Conservation (phyloP, 1,140 invertebrate genomes). For the Drosophila mayri region DNA sequence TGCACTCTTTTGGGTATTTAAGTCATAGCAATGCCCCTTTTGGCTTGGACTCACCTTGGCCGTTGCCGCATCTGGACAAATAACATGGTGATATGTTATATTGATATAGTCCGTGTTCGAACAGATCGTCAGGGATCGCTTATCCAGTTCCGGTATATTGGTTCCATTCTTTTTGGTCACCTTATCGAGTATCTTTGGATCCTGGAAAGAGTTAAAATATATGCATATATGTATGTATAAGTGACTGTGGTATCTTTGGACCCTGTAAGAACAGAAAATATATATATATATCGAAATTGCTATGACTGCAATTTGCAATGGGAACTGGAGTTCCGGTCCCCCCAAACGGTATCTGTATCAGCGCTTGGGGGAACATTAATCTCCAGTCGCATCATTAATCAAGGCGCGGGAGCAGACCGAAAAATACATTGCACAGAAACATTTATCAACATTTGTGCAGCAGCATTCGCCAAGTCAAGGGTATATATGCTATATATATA, state of each 20-base stretch:
- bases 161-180: constrained; percentile 91
- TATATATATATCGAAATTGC: constrained; percentile 1
- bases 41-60: constrained; percentile 90
- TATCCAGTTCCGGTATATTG: constrained; percentile 91
- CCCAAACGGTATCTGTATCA: constrained; percentile 11
- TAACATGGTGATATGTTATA: constrained; percentile 98
- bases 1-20: neutral
- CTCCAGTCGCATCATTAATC: constrained; percentile 75
- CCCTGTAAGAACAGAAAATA: constrained; percentile 88
- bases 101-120: constrained; percentile 99
- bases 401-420: constrained; percentile 29
- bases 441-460: constrained; percentile 80
- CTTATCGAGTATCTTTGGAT: constrained; percentile 93
- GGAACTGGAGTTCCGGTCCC: neutral
- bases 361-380: constrained; percentile 66
- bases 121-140: constrained; percentile 98
- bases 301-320: constrained; percentile 59
- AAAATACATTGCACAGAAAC: constrained; percentile 27
- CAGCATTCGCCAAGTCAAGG: constrained; percentile 33
- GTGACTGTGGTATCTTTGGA: constrained; percentile 92
- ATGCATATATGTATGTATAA: too few species aligned
- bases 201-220: too few species aligned
- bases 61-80: constrained; percentile 95
- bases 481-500: constrained; percentile 5
- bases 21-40: neutral